Evolutionary conservation across 1,140 invertebrate genomes (phyloP).

Genomic region (Neodiprion lecontei): DNA sequence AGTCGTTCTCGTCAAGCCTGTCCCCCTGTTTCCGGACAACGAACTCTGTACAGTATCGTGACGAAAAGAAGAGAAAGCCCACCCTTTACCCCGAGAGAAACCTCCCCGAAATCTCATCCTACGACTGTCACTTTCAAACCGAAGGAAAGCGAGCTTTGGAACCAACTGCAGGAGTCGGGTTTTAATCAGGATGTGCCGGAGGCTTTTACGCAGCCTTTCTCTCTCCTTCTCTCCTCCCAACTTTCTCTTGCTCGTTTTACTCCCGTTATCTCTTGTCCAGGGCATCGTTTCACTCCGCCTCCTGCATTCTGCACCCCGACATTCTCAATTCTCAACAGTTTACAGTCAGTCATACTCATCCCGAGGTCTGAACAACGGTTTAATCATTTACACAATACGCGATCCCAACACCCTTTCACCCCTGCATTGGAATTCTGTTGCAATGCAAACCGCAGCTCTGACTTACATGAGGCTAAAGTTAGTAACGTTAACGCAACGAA

Average conservation of each 20-base stretch:
- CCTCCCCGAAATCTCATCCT: not conserved
- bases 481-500: no score
- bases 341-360: constrained; percentile 13
- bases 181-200: constrained; percentile 52
- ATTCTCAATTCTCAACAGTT: constrained; percentile 25
- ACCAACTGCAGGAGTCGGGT: constrained; percentile 19
- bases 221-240: constrained; percentile 1
- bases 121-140: not conserved
- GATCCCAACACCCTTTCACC: constrained; percentile 36
- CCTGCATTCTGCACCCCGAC: constrained; percentile 29
- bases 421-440: not conserved
- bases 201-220: constrained; percentile 34
- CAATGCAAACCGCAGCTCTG: not conserved
- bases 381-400: constrained; percentile 44
- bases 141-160: not conserved
- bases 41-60: constrained; percentile 8
- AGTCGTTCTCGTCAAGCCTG: constrained; percentile 46
- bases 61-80: not conserved
- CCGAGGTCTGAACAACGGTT: constrained; percentile 39
- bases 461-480: not conserved
- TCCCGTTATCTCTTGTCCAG: constrained; percentile 28
- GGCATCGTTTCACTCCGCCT: constrained; percentile 12
- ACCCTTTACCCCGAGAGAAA: not conserved
- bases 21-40: constrained; percentile 38
- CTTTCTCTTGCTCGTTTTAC: constrained; percentile 21